These are phyloP conservation scores for Podargus strigoides DNA, from an alignment of 2,797 vertebrate genomes.

Conservation along the genomic window DNA sequence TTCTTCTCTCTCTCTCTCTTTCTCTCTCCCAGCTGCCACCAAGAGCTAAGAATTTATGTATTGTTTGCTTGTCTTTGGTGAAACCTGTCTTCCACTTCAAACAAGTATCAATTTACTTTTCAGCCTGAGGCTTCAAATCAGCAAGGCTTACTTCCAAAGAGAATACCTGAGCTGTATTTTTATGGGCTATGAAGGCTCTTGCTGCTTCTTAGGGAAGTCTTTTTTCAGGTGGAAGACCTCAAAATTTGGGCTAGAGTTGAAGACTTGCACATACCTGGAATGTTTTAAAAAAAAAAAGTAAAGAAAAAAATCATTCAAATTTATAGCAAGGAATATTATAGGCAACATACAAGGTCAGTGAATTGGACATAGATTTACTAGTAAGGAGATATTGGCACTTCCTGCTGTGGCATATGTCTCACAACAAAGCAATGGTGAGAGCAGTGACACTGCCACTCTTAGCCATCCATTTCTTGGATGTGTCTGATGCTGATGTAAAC, in stretches of 20 bases:
- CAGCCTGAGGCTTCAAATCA: not conserved
- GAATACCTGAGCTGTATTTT: not conserved
- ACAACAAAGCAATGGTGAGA: not conserved
- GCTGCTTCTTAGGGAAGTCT: not conserved
- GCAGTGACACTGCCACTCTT: not conserved
- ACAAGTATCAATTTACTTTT: not conserved
- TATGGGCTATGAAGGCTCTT: not conserved
- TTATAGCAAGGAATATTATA: not conserved
- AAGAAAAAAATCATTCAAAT: not conserved
- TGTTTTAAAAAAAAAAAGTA: no score
- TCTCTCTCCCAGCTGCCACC: not conserved
- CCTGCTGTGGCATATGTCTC: not conserved
- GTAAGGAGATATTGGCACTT: not conserved
- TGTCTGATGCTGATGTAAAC: not conserved
- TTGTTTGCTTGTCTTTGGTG: not conserved
- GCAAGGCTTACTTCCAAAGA: not conserved
- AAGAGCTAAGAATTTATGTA: not conserved
- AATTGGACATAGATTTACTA: not conserved
- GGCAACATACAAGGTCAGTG: not conserved
- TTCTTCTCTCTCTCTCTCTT: not conserved
- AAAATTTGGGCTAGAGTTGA: not conserved
- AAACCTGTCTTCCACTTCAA: not conserved
- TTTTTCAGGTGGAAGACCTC: not conserved
- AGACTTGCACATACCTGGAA: no score
- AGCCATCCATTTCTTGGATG: not conserved